Evolutionary conservation across 1,140 invertebrate species (phyloP).

Genomic region (silkworm (Bombyx mori)): ASM3026992v2 NC_085130.1:12151501-12152000

Average conservation of each 20-base stretch:
- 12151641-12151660: constrained; percentile 33
- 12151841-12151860: constrained; percentile 21
- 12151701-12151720: constrained; percentile 4
- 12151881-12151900: constrained; percentile 1
- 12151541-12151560: too few relatives aligned
- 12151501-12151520: too few relatives aligned
- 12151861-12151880: constrained; percentile 17
- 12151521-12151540: too few relatives aligned
- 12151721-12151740: constrained; percentile 31
- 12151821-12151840: constrained; percentile 16
- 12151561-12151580: constrained; percentile 10
- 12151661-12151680: constrained; percentile 19
- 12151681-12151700: constrained; percentile 30
- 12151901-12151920: constrained; percentile 9
- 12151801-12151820: constrained; percentile 29
- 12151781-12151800: constrained; percentile 20
- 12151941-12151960: constrained; percentile 5
- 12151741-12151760: constrained; percentile 17
- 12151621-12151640: constrained; percentile 23
- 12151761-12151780: constrained; percentile 23
- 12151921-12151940: constrained; percentile 2
- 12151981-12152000: too few relatives aligned
- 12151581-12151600: constrained; percentile 10
- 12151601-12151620: constrained; percentile 16
- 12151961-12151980: not conserved